These are phyloP conservation scores for Bombylius discolor DNA, from an alignment of 2,888 invertebrate species.

Conservation along the genomic window DNA sequence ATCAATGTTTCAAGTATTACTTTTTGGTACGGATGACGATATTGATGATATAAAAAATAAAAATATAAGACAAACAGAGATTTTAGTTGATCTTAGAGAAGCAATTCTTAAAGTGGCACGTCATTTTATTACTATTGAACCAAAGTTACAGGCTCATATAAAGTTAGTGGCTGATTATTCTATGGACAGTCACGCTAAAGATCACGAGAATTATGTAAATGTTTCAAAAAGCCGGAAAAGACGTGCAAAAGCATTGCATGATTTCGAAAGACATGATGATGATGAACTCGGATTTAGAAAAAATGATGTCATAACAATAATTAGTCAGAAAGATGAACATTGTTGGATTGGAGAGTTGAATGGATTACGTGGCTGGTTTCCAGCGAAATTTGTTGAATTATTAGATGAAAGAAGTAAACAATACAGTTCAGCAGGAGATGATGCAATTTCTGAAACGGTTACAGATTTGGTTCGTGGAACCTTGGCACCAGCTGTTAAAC, in stretches of 20 bases:
- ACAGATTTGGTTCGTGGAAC: conserved; percentile 93
- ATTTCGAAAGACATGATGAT: conserved; percentile 95
- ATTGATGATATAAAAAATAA: conserved; percentile 83
- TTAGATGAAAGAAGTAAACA: conserved; percentile 89
- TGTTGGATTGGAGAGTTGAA: conserved; percentile 98
- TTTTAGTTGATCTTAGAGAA: conserved; percentile 93
- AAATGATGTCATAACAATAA: conserved; percentile 95
- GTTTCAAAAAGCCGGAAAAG: conserved; percentile 76
- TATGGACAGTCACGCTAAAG: conserved; percentile 88
- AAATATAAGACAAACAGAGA: conserved; percentile 96
- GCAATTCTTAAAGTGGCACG: conserved; percentile 86
- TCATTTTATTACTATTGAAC: conserved; percentile 89
- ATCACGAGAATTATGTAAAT: conserved; percentile 90
- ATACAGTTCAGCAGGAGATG: conserved; percentile 90
- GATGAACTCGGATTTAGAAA: conserved; percentile 97
- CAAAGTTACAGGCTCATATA: conserved; percentile 66
- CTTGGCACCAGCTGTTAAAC: conserved; percentile 83
- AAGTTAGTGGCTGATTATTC: conserved; percentile 83
- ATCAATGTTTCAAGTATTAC: conserved; percentile 75
- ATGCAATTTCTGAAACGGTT: conserved; percentile 90
- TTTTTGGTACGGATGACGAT: conserved; percentile 59
- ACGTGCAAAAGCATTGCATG: conserved; percentile 88
- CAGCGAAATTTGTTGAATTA: conserved; percentile 90
- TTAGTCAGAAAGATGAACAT: conserved; percentile 95
- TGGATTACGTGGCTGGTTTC: conserved; percentile 92